Evolutionary conservation across 1,140 invertebrate species (phyloP).

Genomic region (Rhizoglyphus robini): DNA sequence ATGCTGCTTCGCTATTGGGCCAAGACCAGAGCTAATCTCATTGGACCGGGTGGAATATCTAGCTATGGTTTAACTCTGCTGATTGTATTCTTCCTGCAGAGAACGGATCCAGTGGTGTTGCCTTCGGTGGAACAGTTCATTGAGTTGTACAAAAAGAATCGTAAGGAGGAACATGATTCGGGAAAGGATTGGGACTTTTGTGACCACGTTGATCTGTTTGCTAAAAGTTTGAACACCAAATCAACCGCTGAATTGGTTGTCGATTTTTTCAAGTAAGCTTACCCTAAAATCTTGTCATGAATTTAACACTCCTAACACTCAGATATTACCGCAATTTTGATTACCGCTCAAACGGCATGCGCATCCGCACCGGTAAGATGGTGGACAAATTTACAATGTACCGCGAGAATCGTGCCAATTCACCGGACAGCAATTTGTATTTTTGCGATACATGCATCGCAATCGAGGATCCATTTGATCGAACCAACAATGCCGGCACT

Average conservation of each 20-base stretch:
- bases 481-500: no score
- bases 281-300: no score
- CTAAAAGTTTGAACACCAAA: background rate
- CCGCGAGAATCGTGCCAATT: no score
- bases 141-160: background rate
- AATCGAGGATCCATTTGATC: no score
- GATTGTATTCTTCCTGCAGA: slow-evolving; percentile 11
- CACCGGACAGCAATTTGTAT: no score
- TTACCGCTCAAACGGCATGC: no score
- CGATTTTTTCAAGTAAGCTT: slow-evolving; percentile 5
- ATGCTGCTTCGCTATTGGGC: background rate
- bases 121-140: background rate
- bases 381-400: no score
- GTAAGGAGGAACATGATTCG: background rate
- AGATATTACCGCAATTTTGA: no score
- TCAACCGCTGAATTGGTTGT: background rate
- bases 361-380: no score
- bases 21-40: background rate
- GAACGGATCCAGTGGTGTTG: background rate
- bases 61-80: slow-evolving; percentile 8
- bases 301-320: no score
- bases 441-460: no score
- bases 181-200: background rate
- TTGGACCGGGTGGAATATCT: background rate
- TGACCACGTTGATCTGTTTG: background rate